Base-by-base conservation (phyloP, 1,140 invertebrate genomes). In the Calliphora vicina region DNA sequence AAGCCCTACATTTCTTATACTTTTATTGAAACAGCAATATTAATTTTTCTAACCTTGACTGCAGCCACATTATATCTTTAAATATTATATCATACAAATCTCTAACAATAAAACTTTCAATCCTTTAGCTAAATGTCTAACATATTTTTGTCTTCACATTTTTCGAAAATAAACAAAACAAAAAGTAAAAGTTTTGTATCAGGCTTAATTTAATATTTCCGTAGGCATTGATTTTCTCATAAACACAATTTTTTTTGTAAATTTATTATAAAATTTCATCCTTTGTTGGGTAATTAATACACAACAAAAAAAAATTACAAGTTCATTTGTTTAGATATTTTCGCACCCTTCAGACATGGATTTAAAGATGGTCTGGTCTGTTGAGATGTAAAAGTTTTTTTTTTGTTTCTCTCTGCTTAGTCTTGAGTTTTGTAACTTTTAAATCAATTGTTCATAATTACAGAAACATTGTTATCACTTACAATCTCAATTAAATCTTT, bases 371-470 rank as follows among this genome's bases (percentile, higher is more conserved):
- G 15, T 57, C n/a, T 17, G 15, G 20, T 23, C n/a, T 17, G 15
- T 8, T 23, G 20, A 8, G 2, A 9, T 20, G 20, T 12, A 23
- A 67, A 67, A 67, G 9, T 25, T 23, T 23, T 23, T n/a, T n/a
- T 61, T 61, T 23, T n/a, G 4, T 67, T 67, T 67, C 23, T 67
- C 9, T 20, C n/a, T 67, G n/a, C 9, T 67, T 67, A 23, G 25
- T 20, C 25, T 67, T 23, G 61, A 67, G n/a, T 1, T 67, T 67
- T 23, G 6, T 9, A 78, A 78, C 35, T 78, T 78, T 78, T 78
- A 78, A 78, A 78, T 78, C 74, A 78, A 78, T 78, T 78, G 74
- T 43, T 78, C 20, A 78, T 78, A 78, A 78, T 78, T 78, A 78
- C n/a, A 43, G 74, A 35, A 78, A 78, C 74, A 78, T 78, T 78